A percentile compares a stretch with the other conserved stretches of the same genome.
phyloP scores from a whole-genome alignment of 1,140 invertebrate genomes.

The Cydia strobilella region DNA sequence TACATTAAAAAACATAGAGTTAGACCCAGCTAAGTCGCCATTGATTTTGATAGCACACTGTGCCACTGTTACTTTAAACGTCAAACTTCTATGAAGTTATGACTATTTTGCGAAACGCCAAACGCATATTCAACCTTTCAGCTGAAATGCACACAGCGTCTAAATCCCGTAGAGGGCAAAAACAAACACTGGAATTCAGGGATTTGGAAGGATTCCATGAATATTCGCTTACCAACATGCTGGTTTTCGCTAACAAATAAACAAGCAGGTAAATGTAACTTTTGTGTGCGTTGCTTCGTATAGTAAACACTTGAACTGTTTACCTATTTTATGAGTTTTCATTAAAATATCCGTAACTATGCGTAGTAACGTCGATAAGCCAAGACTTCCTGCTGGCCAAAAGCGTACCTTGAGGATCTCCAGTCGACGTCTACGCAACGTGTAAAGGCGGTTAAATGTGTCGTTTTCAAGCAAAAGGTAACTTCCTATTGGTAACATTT shows the following conservation, averaged over 20 bases:
- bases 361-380: not conserved
- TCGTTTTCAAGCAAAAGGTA: too few species aligned
- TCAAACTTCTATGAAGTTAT: too few species aligned
- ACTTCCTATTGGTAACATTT: too few species aligned
- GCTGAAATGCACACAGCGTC: slow-evolving; percentile 2
- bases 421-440: too few species aligned
- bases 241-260: slow-evolving; percentile 7
- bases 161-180: not conserved
- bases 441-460: too few species aligned
- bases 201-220: not conserved
- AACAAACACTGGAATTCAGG: slow-evolving; percentile 6
- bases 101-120: not conserved
- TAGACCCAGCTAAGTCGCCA: too few species aligned
- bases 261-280: not conserved
- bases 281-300: not conserved
- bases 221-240: slow-evolving; percentile 16
- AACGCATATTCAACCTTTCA: not conserved
- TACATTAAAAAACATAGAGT: too few species aligned
- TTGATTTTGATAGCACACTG: too few species aligned
- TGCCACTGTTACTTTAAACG: too few species aligned
- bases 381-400: too few species aligned
- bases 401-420: too few species aligned
- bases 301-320: not conserved
- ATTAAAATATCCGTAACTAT: not conserved
- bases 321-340: not conserved